Conservation (phyloP, 2,797 vertebrate species). For the Masticophis lateralis region DNA sequence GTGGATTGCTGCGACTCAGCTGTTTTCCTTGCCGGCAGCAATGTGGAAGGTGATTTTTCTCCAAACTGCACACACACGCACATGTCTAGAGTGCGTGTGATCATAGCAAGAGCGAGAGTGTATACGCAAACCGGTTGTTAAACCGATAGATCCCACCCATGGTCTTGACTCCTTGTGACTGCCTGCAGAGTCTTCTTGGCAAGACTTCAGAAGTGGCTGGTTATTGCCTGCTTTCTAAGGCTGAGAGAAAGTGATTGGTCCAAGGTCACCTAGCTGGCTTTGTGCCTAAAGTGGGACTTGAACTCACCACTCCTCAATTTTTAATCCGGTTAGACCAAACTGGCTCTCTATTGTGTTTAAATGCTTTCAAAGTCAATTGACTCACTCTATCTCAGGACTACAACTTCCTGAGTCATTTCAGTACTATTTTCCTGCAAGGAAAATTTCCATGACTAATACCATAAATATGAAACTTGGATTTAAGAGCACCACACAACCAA, state of each 20-base stretch:
- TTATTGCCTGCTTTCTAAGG: background rate
- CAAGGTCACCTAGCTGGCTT: background rate
- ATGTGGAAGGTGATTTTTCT: too few relatives aligned
- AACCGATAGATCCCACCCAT: too few relatives aligned
- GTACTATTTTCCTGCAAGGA: background rate
- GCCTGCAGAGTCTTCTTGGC: background rate
- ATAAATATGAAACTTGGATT: conserved; percentile 2
- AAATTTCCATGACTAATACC: conserved; percentile 6
- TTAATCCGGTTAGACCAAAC: background rate
- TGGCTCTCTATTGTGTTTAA: background rate
- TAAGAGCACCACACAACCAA: conserved; percentile 3
- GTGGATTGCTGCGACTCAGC: too few relatives aligned
- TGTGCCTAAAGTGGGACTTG: background rate
- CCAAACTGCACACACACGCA: too few relatives aligned
- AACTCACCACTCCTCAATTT: background rate
- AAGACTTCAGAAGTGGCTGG: background rate
- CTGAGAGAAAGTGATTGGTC: background rate
- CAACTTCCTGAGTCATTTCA: background rate
- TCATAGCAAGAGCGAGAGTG: too few relatives aligned
- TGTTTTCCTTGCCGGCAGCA: too few relatives aligned
- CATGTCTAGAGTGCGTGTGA: too few relatives aligned
- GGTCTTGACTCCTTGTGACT: background rate
- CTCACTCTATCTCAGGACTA: background rate
- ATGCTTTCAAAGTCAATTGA: background rate
- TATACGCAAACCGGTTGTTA: too few relatives aligned